phyloP scores from a whole-genome alignment of 2,113 vertebrate species.

The Nipponia nippon region DNA sequence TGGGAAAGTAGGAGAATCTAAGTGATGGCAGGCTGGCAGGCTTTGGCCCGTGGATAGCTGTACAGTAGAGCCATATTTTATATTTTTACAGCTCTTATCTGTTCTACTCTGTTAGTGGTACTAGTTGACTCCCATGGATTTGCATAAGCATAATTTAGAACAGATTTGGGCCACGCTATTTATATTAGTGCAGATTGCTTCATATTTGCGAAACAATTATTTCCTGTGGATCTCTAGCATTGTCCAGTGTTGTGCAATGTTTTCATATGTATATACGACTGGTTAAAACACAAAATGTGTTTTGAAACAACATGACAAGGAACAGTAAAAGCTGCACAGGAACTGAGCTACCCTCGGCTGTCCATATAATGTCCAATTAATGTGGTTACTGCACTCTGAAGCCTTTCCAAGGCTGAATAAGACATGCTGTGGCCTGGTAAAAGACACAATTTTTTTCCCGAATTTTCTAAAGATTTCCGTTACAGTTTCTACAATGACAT shows the following conservation, averaged over 20 bases:
- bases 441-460: not conserved
- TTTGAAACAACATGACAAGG: slow-evolving; percentile 25
- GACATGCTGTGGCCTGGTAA: not conserved
- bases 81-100: not conserved
- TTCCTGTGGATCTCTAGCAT: slow-evolving; percentile 32
- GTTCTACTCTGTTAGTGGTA: not conserved
- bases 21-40: not conserved
- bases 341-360: not conserved
- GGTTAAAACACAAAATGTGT: slow-evolving; percentile 2
- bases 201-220: slow-evolving; percentile 12
- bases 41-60: not conserved
- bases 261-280: slow-evolving; percentile 28
- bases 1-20: not conserved
- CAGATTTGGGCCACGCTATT: not conserved
- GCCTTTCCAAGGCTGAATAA: slow-evolving; percentile 14
- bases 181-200: slow-evolving; percentile 36
- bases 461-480: not conserved
- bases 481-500: slow-evolving; percentile 32
- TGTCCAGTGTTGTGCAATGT: slow-evolving; percentile 23
- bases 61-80: not conserved
- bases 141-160: slow-evolving; percentile 27
- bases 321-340: slow-evolving; percentile 12
- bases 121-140: not conserved
- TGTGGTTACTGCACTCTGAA: slow-evolving; percentile 19
- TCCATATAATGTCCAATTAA: not conserved